Evolutionary conservation across 2,113 vertebrate species (phyloP).

Genomic region (Gadus macrocephalus): DNA sequence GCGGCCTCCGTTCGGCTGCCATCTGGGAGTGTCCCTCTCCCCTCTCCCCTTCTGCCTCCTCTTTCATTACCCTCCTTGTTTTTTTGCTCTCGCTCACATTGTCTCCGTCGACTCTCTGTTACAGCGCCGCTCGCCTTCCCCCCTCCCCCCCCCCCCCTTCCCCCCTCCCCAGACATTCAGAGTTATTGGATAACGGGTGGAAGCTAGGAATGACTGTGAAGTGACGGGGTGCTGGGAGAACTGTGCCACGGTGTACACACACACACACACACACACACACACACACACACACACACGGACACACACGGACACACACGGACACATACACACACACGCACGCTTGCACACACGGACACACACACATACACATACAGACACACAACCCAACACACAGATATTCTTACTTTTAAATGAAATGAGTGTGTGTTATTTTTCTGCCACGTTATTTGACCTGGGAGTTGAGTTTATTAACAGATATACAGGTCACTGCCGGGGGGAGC

Average conservation of each 20-base stretch:
- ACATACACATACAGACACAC: not conserved
- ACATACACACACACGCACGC: not conserved
- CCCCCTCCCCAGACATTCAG: no score
- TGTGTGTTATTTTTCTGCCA: not conserved
- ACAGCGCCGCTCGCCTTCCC: no score
- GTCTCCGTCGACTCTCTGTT: no score
- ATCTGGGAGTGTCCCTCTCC: constrained; percentile 32
- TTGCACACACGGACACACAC: not conserved
- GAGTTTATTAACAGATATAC: no score
- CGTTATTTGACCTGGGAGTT: constrained; percentile 6
- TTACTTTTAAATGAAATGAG: no score
- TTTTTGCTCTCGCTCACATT: no score
- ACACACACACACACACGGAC: constrained; percentile 5
- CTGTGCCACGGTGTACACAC: constrained; percentile 4
- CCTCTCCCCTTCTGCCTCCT: not conserved
- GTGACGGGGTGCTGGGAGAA: no score
- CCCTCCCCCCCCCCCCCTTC: no score
- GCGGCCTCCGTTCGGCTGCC: constrained; percentile 42
- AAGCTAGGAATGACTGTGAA: no score
- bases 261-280: constrained; percentile 14
- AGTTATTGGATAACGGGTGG: no score
- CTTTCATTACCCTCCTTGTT: not conserved
- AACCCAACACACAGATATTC: no score
- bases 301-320: constrained; percentile 6
- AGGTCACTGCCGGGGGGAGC: no score